Base-by-base conservation (phyloP, 2,797 vertebrate species). In the Semotilus atromaculatus region DNA sequence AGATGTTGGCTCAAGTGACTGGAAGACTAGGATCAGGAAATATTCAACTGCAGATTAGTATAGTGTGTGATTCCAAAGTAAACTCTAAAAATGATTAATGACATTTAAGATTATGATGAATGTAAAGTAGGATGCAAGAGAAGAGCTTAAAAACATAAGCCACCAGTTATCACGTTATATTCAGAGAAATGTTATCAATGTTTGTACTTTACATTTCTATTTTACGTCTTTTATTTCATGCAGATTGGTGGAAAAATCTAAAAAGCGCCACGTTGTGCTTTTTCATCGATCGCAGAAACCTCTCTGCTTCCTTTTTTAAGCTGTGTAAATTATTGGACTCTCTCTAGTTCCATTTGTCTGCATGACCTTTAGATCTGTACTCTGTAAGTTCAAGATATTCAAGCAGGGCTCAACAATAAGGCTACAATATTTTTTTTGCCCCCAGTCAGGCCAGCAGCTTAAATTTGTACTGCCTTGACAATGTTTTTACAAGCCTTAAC, bases 21-120 rank as follows among this genome's bases (percentile, higher is more conserved):
- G 53, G 68, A 80, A 73, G 76, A 85, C 19, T 43, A 34, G 51
- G 48, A 77, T 84, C 21, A 60, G 64, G 74, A 70, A 84, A 77
- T 62, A 72, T 66, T 53, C 31, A 64, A 68, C 68, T 48, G 55
- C 66, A 34, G 38, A 71, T 84, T 84, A 53, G 67, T n/a, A 8
- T 66, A 64, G 23, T 29, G 40, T 72, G 21, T 13, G 68, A 72
- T 51, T 84, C 83, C 83, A 84, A 79, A 62, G 67, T 80, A 79
- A 80, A 79, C 83, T 48, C 55, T 62, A 45, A 84, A 72, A 84
- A 84, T 84, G 76, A 84, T 84, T 72, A 79, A 84, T 84, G 82
- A 48, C 29, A 9, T 84, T 84, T 62, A n/a, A 34, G 64, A 83
- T 71, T 18, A 21, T 71, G 51, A 62, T 78, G 7, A 78, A 70